Conservation (phyloP, 2,888 invertebrate species). For the Oligia latruncula region DNA sequence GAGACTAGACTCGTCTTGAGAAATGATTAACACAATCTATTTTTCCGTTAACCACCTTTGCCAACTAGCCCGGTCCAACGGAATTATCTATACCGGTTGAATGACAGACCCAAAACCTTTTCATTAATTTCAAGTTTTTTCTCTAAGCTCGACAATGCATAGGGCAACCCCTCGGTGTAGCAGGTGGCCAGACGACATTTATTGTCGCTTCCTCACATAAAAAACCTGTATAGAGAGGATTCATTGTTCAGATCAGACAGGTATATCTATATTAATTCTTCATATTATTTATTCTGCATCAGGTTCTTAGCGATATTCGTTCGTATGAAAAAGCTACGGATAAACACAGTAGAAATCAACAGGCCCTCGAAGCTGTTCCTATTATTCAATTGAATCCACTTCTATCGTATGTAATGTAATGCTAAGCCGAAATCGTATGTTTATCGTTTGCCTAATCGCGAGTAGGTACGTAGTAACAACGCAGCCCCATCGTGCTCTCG, state of each 20-base stretch:
- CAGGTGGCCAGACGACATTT: slow-evolving; percentile 30
- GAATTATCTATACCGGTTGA: not conserved
- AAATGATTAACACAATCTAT: not conserved
- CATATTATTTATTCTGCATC: not conserved
- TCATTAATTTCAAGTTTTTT: slow-evolving; percentile 13
- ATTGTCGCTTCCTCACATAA: not conserved
- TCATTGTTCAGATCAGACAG: slow-evolving; percentile 21
- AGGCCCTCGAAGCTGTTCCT: slow-evolving; percentile 3
- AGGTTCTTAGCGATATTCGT: not conserved
- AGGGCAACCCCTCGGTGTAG: not conserved
- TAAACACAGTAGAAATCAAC: slow-evolving; percentile 1
- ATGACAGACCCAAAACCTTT: not conserved
- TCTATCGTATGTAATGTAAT: not conserved
- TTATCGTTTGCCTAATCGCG: not conserved
- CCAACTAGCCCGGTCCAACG: not conserved
- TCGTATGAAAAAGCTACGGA: not conserved
- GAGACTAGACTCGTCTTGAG: too few species aligned
- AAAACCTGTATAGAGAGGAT: not conserved
- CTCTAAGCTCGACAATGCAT: not conserved
- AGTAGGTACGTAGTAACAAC: not conserved
- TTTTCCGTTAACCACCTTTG: not conserved
- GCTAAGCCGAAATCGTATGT: not conserved
- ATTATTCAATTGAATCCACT: slow-evolving; percentile 41
- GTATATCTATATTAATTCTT: not conserved
- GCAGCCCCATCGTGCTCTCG: not conserved